Base-by-base conservation (phyloP, 2,888 invertebrate species). In the Alcis repandata region DNA sequence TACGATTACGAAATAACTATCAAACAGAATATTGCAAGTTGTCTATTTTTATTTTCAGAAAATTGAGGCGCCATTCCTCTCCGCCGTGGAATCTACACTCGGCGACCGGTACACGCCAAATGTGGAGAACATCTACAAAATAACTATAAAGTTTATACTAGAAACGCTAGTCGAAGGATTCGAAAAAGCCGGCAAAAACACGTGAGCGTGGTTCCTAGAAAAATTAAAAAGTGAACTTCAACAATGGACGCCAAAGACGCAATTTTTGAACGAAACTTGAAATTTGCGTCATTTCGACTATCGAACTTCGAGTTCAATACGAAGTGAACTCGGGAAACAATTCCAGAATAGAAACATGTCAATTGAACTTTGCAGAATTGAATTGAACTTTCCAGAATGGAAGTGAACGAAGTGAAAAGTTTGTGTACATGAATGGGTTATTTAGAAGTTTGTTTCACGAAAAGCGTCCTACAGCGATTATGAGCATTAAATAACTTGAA, bases 101-200 rank as follows among this genome's bases (percentile, higher is more conserved):
- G 98, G 97, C 1, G 98, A 98, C 82, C 95, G 98, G 57, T 98
- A 97, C 93, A 97, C 98, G 53, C 97, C 97, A 69, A 98, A 98
- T 90, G 97, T 98, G 73, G 97, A 98, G 84, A 96, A 95, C 79
- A 97, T 98, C 80, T 98, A 98, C 94, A 96, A 97, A 92, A 95
- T 97, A 79, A 97, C 98, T 72, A 98, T 98, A 85, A 97, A 97
- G 87, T 97, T 98, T 88, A 98, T 98, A 76, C 95, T 98, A 85
- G 96, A 97, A 87, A 97, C 97, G 19, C 94, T 98, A 77, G 94
- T 97, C 75, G 95, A 96, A 76, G 98, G 98, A 60, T 98, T 94
- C 89, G 96, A 97, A 78, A 90, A 89, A 59, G 90, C 87, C 32
- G 90, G 88, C 40, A 87, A 72, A 68, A 59, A 63, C 4, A 70